Evolutionary conservation across 2,113 vertebrate genomes (phyloP).

Genomic region (Ophiodon elongatus): DNA sequence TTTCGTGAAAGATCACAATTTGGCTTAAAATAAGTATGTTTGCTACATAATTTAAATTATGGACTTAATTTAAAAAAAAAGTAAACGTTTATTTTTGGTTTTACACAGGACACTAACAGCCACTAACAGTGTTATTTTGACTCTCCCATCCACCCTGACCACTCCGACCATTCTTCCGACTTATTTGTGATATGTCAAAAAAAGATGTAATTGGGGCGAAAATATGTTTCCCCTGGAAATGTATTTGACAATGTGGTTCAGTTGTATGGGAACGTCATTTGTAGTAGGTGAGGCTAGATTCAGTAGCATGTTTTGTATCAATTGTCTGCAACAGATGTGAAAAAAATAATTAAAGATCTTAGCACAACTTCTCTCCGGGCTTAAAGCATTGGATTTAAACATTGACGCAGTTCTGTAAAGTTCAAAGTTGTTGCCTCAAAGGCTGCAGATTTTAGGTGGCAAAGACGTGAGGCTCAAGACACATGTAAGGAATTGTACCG

Average conservation of each 20-base stretch:
- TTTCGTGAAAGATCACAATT: not conserved
- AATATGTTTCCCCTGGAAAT: not conserved
- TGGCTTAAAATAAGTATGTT: not conserved
- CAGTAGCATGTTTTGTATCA: not conserved
- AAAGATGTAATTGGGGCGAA: too few relatives aligned
- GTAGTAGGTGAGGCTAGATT: not conserved
- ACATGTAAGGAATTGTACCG: conserved; percentile 25
- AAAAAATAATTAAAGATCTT: conserved; percentile 15
- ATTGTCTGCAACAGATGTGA: conserved; percentile 10
- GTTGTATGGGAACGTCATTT: not conserved
- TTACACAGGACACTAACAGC: not conserved
- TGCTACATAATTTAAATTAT: too few relatives aligned
- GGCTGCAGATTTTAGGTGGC: conserved; percentile 30
- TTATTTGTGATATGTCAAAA: not conserved
- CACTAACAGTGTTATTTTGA: not conserved
- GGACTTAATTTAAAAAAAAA: not conserved
- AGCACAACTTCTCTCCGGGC: not conserved
- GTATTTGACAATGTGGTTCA: not conserved
- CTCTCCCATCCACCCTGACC: not conserved
- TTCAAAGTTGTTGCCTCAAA: conserved; percentile 16
- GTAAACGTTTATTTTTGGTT: not conserved
- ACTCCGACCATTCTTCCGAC: not conserved
- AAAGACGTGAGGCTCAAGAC: conserved; percentile 38
- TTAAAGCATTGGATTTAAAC: conserved; percentile 1
- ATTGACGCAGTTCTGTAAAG: not conserved